phyloP scores from a whole-genome alignment of 2,113 vertebrate genomes.

The Mustela nigripes region DNA sequence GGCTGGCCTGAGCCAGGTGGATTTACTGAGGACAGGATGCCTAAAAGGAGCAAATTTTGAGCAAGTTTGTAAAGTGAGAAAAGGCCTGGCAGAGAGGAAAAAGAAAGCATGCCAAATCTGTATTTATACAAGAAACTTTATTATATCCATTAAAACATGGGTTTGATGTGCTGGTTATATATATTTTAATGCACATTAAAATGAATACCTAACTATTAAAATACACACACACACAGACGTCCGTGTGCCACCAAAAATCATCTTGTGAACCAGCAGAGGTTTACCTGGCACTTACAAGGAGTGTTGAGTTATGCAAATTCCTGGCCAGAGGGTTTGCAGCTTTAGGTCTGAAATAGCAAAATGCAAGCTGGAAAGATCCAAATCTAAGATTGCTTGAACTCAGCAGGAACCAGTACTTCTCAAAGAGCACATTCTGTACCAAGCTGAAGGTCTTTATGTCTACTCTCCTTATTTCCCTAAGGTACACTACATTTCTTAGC shows the following conservation, averaged over 20 bases:
- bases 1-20: background rate
- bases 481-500: background rate
- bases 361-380: background rate
- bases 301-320: background rate
- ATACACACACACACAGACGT: too few relatives aligned
- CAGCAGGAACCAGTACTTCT: background rate
- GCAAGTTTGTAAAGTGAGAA: background rate
- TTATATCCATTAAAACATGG: slow-evolving; percentile 44
- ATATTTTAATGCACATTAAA: slow-evolving; percentile 57
- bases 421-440: background rate
- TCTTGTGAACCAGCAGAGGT: background rate
- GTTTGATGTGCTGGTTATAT: slow-evolving; percentile 5
- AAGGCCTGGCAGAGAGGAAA: background rate
- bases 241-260: background rate
- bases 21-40: background rate
- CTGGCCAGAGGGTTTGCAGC: background rate
- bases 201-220: slow-evolving; percentile 43
- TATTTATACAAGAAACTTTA: slow-evolving; percentile 60
- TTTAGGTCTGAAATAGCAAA: background rate
- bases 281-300: background rate
- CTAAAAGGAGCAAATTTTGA: background rate
- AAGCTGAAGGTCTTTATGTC: background rate
- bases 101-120: slow-evolving; percentile 39
- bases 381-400: background rate
- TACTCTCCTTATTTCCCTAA: background rate